Evolutionary conservation across 1,140 invertebrate genomes (phyloP), one percentile per base, ranked within the genome.

Genomic region (Archivesica marissinica): DNA sequence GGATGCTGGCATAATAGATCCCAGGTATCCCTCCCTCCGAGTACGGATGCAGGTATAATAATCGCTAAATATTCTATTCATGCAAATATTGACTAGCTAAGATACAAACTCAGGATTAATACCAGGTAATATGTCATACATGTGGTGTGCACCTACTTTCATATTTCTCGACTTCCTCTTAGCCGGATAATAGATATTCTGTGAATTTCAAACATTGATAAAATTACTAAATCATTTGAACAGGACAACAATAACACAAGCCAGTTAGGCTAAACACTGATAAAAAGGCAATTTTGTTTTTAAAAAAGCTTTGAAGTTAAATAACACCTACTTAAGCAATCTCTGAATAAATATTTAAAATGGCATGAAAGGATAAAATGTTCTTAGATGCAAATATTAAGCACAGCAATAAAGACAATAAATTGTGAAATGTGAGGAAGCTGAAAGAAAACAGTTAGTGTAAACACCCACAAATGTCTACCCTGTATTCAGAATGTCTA

Each of bases 191-290:
- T 81, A 81, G 38, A 81, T 72, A 47, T 81, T 81, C 79, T 81
- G 79, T 72, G 66, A 54, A 81, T 17, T 47, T 52, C 11, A 77
- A 86, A 38, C 72, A 75, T 82, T 72, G 79, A 72, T 15, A 72
- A 56, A 56, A 56, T 7, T 56, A 56, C 52, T 11, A 56, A 56
- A 20, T 50, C n/a, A n/a, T 72, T 30, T 28, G 50, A 35, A 64
- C 23, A 35, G 25, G 17, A 52, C 3, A 25, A 33, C 25, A 59
- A 7, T 4, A 23, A 54, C 15, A 54, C 50, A 9, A 20, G 20
- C 17, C 50, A 54, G 17, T 25, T n/a, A n/a, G 9, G 38, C 28
- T 33, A 35, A 20, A 9, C 1, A 35, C 23, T 35, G n/a, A 64
- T 25, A 64, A 35, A 64, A 28, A n/a, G 3, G 1, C 59, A 15